phyloP scores from a whole-genome alignment of 2,797 vertebrate genomes.

The Sphenopsis melanotis region DNA sequence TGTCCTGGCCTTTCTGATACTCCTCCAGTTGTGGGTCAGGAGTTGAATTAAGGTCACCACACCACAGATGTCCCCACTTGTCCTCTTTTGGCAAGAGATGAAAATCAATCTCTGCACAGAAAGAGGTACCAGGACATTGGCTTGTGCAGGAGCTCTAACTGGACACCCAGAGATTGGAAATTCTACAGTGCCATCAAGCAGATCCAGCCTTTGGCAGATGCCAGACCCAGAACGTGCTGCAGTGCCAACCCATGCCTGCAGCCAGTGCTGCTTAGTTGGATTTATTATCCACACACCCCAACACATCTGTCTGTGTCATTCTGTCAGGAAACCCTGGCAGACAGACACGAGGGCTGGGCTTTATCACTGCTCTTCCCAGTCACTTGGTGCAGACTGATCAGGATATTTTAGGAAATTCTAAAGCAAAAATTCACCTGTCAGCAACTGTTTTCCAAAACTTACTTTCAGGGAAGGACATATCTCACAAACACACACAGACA shows the following conservation, averaged over 20 bases:
- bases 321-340: background rate
- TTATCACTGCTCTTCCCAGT: background rate
- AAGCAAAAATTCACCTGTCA: background rate
- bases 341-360: background rate
- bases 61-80: background rate
- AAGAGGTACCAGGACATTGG: background rate
- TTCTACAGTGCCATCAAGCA: background rate
- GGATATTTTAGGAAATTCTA: background rate
- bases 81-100: background rate
- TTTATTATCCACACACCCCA: background rate
- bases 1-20: background rate
- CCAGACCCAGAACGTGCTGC: background rate
- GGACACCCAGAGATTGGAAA: background rate
- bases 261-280: background rate
- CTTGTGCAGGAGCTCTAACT: background rate
- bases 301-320: background rate
- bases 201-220: background rate
- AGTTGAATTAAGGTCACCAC: conserved; percentile 21
- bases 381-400: rapidly evolving
- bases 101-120: background rate
- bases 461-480: background rate
- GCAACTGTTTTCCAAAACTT: background rate
- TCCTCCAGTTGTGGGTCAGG: background rate
- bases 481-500: background rate
- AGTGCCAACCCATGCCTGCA: background rate